These are phyloP conservation scores for Pristiophorus japonicus DNA, from an alignment of 2,113 vertebrate genomes.

Conservation along the genomic window DNA sequence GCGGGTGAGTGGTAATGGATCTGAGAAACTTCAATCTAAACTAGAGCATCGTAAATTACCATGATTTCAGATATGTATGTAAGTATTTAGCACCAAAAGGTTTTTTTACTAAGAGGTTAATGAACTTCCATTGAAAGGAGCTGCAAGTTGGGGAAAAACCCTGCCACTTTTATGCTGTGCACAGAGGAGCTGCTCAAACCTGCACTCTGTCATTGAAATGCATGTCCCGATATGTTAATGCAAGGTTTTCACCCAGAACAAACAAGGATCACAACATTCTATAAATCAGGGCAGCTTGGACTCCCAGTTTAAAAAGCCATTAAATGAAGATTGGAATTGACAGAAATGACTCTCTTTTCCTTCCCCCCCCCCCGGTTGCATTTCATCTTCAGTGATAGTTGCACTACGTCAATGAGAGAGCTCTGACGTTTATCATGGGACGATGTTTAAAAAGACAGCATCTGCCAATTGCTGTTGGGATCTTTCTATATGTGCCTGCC, in stretches of 20 bases:
- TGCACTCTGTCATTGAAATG: conserved; percentile 13
- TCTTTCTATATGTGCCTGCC: background rate
- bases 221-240: background rate
- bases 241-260: background rate
- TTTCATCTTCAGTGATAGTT: background rate
- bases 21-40: conserved; percentile 61
- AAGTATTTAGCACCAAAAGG: background rate
- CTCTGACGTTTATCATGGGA: background rate
- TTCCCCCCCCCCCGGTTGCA: background rate
- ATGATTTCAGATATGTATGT: background rate
- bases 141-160: background rate
- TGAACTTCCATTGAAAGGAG: background rate
- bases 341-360: background rate
- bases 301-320: conserved; percentile 12
- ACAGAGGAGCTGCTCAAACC: background rate
- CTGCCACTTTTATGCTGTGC: background rate
- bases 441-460: background rate
- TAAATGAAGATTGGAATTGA: background rate
- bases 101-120: background rate
- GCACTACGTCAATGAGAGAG: no score
- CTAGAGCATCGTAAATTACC: background rate
- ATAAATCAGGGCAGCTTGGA: background rate
- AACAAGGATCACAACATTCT: background rate
- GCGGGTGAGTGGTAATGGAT: conserved; percentile 77
- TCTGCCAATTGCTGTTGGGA: background rate